A percentile compares a stretch with the other conserved stretches of the same genome.
Evolutionary conservation across 2,797 vertebrate species (phyloP).

Genomic region (Megalops cyprinoides): DNA sequence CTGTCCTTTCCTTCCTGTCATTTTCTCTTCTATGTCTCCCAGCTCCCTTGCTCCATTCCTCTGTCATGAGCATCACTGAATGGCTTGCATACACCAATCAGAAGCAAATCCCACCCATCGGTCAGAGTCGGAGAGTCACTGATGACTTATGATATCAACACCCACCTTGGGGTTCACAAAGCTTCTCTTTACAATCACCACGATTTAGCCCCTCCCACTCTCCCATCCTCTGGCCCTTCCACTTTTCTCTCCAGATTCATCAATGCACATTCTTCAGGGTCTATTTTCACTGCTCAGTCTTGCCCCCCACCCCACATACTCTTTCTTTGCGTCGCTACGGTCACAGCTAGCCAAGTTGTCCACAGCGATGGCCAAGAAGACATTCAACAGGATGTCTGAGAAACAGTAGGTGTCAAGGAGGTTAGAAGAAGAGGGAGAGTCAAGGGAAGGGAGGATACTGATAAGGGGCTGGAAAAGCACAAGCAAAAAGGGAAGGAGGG

Average conservation of each 20-base stretch:
- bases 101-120: background rate
- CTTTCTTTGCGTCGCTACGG: slow-evolving; percentile 83
- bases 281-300: slow-evolving; percentile 55
- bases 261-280: slow-evolving; percentile 57
- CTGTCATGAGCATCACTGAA: too few relatives aligned
- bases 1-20: background rate
- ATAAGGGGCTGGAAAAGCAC: too few relatives aligned
- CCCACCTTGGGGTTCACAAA: background rate
- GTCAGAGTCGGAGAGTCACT: background rate
- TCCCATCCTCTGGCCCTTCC: slow-evolving; percentile 58
- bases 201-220: background rate
- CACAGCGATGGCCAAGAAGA: slow-evolving; percentile 97
- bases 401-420: too few relatives aligned
- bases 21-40: too few relatives aligned
- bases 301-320: slow-evolving; percentile 82
- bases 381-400: slow-evolving; percentile 94
- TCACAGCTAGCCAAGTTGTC: slow-evolving; percentile 96
- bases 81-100: background rate
- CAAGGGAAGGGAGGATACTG: slow-evolving; percentile 34
- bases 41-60: too few relatives aligned
- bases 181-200: background rate
- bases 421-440: slow-evolving; percentile 30
- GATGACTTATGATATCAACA: background rate
- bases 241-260: slow-evolving; percentile 38
- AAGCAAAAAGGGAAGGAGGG: background rate